A percentile compares a stretch with the other conserved stretches of the same genome.
These are phyloP conservation scores for Euwallacea fornicatus DNA, from an alignment of 1,140 invertebrate species.

Conservation along the genomic window DNA sequence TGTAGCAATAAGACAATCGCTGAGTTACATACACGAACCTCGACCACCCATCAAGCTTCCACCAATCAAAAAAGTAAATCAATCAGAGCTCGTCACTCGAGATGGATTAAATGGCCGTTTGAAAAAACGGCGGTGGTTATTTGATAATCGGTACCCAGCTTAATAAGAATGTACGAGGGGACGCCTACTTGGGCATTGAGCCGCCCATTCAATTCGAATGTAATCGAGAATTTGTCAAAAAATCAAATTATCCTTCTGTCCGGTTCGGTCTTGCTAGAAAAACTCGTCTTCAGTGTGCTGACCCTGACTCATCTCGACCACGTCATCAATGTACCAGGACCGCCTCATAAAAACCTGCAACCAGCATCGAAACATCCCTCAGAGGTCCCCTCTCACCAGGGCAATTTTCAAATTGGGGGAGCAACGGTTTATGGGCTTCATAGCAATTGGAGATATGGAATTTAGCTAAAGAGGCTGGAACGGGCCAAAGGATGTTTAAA, in stretches of 20 bases:
- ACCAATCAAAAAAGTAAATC: conserved; percentile 26
- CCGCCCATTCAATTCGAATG: conserved; percentile 18
- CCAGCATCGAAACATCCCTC: no score
- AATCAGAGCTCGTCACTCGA: conserved; percentile 22
- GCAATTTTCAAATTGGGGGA: no score
- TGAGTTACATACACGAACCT: not conserved
- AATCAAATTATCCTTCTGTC: conserved; percentile 26
- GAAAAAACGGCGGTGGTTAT: conserved; percentile 26
- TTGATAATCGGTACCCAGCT: conserved; percentile 27
- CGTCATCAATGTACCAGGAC: no score
- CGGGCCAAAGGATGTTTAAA: no score
- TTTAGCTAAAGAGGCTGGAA: no score
- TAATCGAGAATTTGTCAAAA: conserved; percentile 37
- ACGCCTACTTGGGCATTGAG: conserved; percentile 28
- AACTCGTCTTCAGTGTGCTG: not conserved
- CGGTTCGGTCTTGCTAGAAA: conserved; percentile 2
- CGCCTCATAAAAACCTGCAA: no score
- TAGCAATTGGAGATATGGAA: no score
- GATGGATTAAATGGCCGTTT: not conserved
- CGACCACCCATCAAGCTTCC: conserved; percentile 25
- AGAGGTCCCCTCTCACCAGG: no score
- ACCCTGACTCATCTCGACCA: no score
- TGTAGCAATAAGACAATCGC: not conserved
- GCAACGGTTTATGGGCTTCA: no score
- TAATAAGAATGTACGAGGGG: conserved; percentile 17